Conservation (phyloP, 2,113 vertebrate genomes). For the Notarius quadriscutis region DNA sequence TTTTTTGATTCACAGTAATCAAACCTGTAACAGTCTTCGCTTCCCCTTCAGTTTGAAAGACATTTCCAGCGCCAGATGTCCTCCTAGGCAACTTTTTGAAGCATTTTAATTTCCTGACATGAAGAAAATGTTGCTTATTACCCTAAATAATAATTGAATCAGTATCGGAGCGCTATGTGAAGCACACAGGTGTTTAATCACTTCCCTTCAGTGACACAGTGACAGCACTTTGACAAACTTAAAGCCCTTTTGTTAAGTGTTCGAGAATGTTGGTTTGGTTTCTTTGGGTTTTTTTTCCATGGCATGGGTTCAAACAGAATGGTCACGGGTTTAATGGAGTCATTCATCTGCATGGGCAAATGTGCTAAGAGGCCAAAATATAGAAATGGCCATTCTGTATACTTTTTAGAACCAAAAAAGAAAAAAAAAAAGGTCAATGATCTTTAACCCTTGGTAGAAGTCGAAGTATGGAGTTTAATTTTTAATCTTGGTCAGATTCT, state of each 20-base stretch:
- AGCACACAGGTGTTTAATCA: conserved; percentile 41
- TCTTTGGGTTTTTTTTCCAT: not conserved
- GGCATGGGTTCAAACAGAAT: not conserved
- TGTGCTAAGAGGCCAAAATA: conserved; percentile 54
- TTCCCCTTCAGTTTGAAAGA: conserved; percentile 50
- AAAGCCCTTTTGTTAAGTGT: conserved; percentile 18
- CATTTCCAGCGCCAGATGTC: conserved; percentile 47
- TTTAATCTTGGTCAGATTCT: conserved; percentile 20
- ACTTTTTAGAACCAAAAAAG: conserved; percentile 44
- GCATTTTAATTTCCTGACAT: conserved; percentile 23
- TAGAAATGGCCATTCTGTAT: conserved; percentile 45
- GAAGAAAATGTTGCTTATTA: not conserved
- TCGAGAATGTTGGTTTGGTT: not conserved
- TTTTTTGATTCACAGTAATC: not conserved
- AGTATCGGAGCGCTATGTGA: conserved; percentile 30
- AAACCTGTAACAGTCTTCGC: not conserved
- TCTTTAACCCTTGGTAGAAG: conserved; percentile 1
- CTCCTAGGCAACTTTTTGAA: conserved; percentile 43
- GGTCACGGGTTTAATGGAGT: conserved; percentile 29
- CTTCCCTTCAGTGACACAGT: conserved; percentile 3
- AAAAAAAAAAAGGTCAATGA: conserved; percentile 30
- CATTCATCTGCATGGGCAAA: conserved; percentile 33
- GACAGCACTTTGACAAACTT: conserved; percentile 11
- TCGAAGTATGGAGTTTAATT: not conserved
- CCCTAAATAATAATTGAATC: conserved; percentile 23